These are phyloP conservation scores for Agonopterix subpropinquella DNA, from an alignment of 2,888 invertebrate genomes.

Conservation along the genomic window DNA sequence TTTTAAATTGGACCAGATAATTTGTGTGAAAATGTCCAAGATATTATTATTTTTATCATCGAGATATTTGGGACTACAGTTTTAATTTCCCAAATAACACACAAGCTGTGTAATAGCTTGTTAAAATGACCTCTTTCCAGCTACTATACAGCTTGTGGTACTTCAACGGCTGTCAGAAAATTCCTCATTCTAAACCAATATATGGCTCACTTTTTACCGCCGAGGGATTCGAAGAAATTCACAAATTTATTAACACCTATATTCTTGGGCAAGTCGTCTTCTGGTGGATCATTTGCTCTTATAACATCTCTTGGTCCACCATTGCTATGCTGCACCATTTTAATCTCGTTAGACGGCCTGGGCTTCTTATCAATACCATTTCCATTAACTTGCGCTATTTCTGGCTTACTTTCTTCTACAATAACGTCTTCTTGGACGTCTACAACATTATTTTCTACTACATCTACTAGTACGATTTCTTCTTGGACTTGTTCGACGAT, in stretches of 20 bases:
- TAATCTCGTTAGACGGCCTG: slow-evolving; percentile 60
- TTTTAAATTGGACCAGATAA: too few relatives aligned
- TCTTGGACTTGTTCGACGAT: slow-evolving; percentile 9
- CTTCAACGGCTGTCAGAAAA: too few relatives aligned
- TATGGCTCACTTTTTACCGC: slow-evolving; percentile 51
- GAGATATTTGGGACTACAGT: too few relatives aligned
- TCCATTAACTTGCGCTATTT: slow-evolving; percentile 28
- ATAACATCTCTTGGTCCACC: slow-evolving; percentile 59
- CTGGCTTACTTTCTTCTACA: neutral
- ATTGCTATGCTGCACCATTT: slow-evolving; percentile 52
- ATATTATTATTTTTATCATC: too few relatives aligned
- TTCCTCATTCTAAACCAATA: neutral
- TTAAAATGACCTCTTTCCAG: too few relatives aligned
- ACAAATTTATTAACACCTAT: slow-evolving; percentile 70
- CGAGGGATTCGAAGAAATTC: slow-evolving; percentile 67
- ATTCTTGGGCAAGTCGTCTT: slow-evolving; percentile 66
- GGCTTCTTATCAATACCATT: slow-evolving; percentile 18
- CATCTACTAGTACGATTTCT: slow-evolving; percentile 13
- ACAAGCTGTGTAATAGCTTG: too few relatives aligned
- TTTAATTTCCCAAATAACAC: too few relatives aligned
- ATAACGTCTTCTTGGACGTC: slow-evolving; percentile 8
- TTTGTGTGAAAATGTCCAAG: too few relatives aligned
- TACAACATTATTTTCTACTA: slow-evolving; percentile 10
- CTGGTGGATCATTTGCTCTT: slow-evolving; percentile 64
- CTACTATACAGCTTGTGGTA: too few relatives aligned